Evolutionary conservation across 2,888 invertebrate genomes (phyloP), one percentile per base, ranked within the genome.

Genomic region (Oscheius onirici): DNA sequence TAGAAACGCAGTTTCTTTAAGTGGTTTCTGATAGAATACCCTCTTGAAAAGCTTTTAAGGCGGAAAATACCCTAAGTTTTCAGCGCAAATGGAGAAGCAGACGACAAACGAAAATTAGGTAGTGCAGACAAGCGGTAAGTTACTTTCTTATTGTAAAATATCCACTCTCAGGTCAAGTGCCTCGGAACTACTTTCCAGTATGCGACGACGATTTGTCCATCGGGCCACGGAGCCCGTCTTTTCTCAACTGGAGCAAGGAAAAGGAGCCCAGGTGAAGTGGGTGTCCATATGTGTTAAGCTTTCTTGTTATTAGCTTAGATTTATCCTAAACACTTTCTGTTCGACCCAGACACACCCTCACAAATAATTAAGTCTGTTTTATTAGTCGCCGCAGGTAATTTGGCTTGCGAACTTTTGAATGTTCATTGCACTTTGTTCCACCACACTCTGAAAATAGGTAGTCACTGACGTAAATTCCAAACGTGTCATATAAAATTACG

Each of bases 141-240:
- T 3, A 24, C 20, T 26, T 55, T 55, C 26, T 52, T 26, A 1
- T 13, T 26, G 40, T 13, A 8, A 34, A 34, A 6, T 8, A 34
- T 8, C 8, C 34, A 34, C 3, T 34, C 71, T 41, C 55, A 74
- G 74, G 55, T 71, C 67, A 28, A 77, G 75, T 40, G 74, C 76
- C n/a, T 75, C 71, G 13, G 79, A 79, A 8, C 57, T 79, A 13
- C 69, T 79, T 3, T 72, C 75, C 22, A 77, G 58, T 20, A 79
- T 79, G 79, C 68, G 79, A 22, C 76, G 76, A 11, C 51, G 77
- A 28, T 79, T 79, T 54, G 75, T 75, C 24, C 79, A 79, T 55
- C 76, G 79, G 10, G 79, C 79, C 34, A 79, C 79, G 20, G 79
- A 79, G 52, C 79, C 79, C 11, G 73, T 79, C 55, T 79, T 79